Base-by-base conservation (phyloP, 2,797 vertebrate genomes). In the Lates japonicus region DNA sequence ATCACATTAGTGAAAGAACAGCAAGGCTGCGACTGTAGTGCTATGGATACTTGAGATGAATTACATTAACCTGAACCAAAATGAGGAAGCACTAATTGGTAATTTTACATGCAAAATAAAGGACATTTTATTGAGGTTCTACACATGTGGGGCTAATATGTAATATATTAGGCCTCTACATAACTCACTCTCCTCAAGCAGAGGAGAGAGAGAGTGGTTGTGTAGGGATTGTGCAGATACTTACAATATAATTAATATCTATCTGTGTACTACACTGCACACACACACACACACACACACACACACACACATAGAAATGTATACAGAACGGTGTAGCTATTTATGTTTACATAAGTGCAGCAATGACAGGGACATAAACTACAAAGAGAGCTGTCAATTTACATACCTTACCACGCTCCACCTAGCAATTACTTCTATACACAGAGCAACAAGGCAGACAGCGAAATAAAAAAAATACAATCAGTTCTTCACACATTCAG, bases 401-500 rank as follows among this genome's bases (percentile, higher is more conserved):
- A 77, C 63, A 66, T 44, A 35, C 74, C 54, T 60, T 44, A 78
- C n/a, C 2, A 4, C 13, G 42, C 74, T 83, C 54, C 55, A 79
- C n/a, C 69, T 61, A 22, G 29, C 69, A 73, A 87, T 82, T 86
- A 84, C 76, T 25, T 84, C 42, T 54, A 60, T 33, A 67, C 29
- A 77, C 55, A 29, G 55, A 71, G 63, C 71, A 71, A 83, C 83
- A 82, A 81, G 80, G 66, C 74, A 74, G 82, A 61, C 63, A 60
- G 74, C 29, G 64, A 81, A 83, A 78, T 82, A n/a, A n/a, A n/a
- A n/a, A 80, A 89, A 87, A 88, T 31, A 78, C 71, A 83, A 86
- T 86, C 66, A 57, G 29, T 31, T 31, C 65, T 33, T 77, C 78
- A 83, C 71, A 81, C 70, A 82, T 52, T 62, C 42, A 51, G 35